Evolutionary conservation across 2,888 invertebrate species (phyloP).

Genomic region (Leptinotarsa juncta): DNA sequence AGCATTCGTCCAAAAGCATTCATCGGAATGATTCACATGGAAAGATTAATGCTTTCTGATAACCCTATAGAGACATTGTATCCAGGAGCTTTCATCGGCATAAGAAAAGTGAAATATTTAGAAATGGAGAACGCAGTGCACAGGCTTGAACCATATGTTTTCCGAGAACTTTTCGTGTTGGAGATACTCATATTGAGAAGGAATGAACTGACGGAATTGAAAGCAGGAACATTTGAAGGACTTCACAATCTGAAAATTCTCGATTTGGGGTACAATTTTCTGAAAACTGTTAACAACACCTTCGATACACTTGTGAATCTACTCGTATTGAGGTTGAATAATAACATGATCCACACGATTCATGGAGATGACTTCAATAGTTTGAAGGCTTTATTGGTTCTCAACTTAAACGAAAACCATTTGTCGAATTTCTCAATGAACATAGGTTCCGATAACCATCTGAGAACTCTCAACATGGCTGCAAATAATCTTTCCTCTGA

Average conservation of each 20-base stretch:
- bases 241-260: slow-evolving; percentile 55
- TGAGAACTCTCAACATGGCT: slow-evolving; percentile 55
- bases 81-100: slow-evolving; percentile 57
- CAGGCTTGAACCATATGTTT: slow-evolving; percentile 45
- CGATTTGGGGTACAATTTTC: slow-evolving; percentile 49
- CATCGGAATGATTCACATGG: slow-evolving; percentile 57
- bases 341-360: slow-evolving; percentile 51
- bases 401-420: slow-evolving; percentile 56
- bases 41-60: slow-evolving; percentile 53
- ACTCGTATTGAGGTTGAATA: slow-evolving; percentile 50
- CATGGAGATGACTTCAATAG: slow-evolving; percentile 49
- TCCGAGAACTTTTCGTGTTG: slow-evolving; percentile 52
- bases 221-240: slow-evolving; percentile 55
- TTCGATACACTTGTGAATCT: slow-evolving; percentile 46
- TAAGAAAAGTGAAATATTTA: slow-evolving; percentile 56
- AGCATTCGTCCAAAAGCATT: slow-evolving; percentile 55
- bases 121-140: slow-evolving; percentile 50
- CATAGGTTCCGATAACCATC: slow-evolving; percentile 54
- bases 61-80: slow-evolving; percentile 55
- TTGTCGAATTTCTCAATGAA: slow-evolving; percentile 51
- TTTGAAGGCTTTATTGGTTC: slow-evolving; percentile 38
- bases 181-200: slow-evolving; percentile 51
- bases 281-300: slow-evolving; percentile 23
- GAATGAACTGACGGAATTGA: slow-evolving; percentile 48
- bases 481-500: slow-evolving; percentile 55